These are phyloP conservation scores for Leucoraja ocellata DNA, from an alignment of 2,797 vertebrate species.

Conservation along the genomic window DNA sequence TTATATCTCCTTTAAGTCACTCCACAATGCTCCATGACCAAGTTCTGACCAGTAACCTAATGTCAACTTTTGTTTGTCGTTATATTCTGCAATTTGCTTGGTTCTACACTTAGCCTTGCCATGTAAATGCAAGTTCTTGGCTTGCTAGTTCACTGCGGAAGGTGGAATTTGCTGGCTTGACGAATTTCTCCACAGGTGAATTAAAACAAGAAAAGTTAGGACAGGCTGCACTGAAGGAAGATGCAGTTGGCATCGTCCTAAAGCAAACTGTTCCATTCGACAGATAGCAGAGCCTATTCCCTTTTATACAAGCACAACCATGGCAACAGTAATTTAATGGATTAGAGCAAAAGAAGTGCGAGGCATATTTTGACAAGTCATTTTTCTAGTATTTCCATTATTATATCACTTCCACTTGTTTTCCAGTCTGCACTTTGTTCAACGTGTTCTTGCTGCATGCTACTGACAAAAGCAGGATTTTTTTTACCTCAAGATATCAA, in stretches of 20 bases:
- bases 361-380: slow-evolving; percentile 34
- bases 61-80: neutral
- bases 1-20: neutral
- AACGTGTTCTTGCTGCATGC: neutral
- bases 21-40: neutral
- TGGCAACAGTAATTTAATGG: slow-evolving; percentile 22
- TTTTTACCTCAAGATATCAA: neutral
- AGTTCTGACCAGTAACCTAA: neutral
- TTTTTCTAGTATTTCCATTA: slow-evolving; percentile 5
- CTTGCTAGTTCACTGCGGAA: neutral
- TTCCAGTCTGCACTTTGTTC: neutral
- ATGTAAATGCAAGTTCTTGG: neutral
- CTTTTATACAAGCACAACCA: neutral
- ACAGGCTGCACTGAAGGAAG: neutral
- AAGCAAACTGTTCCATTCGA: neutral
- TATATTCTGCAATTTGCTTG: neutral
- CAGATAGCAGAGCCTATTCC: neutral
- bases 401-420: slow-evolving; percentile 28
- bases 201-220: neutral
- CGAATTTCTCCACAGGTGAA: neutral
- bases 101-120: neutral
- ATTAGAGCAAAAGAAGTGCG: slow-evolving; percentile 12
- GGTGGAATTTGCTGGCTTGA: neutral
- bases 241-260: neutral
- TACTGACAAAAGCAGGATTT: neutral